Evolutionary conservation across 2,113 vertebrate genomes (phyloP), one percentile per base, ranked within the genome.

Genomic region (Caracal caracal): DNA sequence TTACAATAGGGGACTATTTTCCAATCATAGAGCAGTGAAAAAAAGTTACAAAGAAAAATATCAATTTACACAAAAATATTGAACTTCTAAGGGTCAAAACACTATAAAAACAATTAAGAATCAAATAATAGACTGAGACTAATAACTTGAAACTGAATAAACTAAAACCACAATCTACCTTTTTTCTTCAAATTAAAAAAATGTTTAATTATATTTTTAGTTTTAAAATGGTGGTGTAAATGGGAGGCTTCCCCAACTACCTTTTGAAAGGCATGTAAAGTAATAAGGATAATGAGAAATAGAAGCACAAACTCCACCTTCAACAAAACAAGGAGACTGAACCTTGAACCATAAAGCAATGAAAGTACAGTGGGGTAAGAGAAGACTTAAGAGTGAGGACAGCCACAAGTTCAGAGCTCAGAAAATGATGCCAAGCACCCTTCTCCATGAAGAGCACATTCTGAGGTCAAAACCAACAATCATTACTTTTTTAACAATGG

Each of bases 401-500:
- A 90, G 59, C 37, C 40, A 82, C 30, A 61, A 47, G 47, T 40
- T 2, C 33, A 81, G 49, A 75, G 28, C 49, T 89, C 73, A 73
- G 30, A 92, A 94, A 93, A 71, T 33, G 16, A 9, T 68, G 35
- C 37, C 59, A 49, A 43, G 30, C 28, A 90, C 37, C 2, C 28
- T 95, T 85, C 43, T 73, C 26, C 37, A 78, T n/a, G 11, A 59
- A 73, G 30, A 15, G 19, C 22, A 40, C 24, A 12, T 3, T 53
- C 13, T 75, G 26, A 90, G 65, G 26, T 81, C 59, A 90, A 86
- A 83, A 61, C 33, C 53, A 90, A 61, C 30, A 51, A 65, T 51
- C 30, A 88, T 83, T 79, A 81, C 33, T 56, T 96, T 96, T 85
- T 80, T 61, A 93, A 71, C 53, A 66, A 49, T 65, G 53, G 22